phyloP scores from a whole-genome alignment of 37 sponge, comb jelly and placozoan species.

The Halisarca cf. caerulea region DNA sequence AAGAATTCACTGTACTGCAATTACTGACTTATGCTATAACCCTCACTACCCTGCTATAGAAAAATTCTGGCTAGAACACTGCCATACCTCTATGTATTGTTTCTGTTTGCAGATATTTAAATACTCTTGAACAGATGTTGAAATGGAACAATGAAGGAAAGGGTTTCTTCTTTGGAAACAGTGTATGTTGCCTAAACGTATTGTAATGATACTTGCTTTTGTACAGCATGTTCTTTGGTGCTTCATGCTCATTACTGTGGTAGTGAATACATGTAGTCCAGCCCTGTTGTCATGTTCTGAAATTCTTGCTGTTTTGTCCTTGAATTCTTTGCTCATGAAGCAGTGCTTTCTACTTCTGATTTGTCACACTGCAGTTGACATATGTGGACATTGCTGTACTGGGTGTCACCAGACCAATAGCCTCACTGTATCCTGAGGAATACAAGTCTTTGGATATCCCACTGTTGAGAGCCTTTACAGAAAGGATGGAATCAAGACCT shows the following conservation, averaged over 20 bases:
- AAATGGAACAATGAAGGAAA: slow-evolving; percentile 18
- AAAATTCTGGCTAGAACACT: too few species aligned
- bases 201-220: too few species aligned
- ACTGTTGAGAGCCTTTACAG: slow-evolving; percentile 50
- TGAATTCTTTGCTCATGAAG: too few species aligned
- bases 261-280: too few species aligned
- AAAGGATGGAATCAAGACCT: slow-evolving; percentile 41
- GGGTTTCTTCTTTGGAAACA: slow-evolving; percentile 50
- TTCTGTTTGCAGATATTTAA: slow-evolving; percentile 3
- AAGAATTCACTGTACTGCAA: too few species aligned
- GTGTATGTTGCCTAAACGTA: slow-evolving; percentile 32
- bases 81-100: too few species aligned
- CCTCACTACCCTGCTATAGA: too few species aligned
- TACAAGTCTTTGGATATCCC: slow-evolving; percentile 28
- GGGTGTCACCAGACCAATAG: slow-evolving; percentile 29
- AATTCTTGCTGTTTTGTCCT: neutral
- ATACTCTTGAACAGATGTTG: slow-evolving; percentile 17
- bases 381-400: slow-evolving; percentile 65
- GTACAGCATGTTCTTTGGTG: too few species aligned
- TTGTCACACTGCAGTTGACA: slow-evolving; percentile 35
- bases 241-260: too few species aligned
- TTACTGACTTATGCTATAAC: too few species aligned
- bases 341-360: too few species aligned
- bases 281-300: too few species aligned
- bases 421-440: slow-evolving; percentile 48